Conservation (phyloP, 2,113 vertebrate genomes). For the Otus sunia region DNA sequence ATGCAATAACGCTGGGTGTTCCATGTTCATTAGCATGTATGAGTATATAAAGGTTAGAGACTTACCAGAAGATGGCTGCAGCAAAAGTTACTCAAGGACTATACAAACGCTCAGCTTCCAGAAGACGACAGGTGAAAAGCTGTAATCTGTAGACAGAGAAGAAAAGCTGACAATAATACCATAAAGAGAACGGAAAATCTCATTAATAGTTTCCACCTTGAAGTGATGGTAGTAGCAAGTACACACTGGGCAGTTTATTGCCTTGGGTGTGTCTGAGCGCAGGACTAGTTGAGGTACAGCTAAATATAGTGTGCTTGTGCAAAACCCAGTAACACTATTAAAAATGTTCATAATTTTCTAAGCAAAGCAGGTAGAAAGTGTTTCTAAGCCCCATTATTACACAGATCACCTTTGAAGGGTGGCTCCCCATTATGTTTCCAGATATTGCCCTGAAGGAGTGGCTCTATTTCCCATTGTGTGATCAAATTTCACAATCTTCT, state of each 20-base stretch:
- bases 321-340: constrained; percentile 38
- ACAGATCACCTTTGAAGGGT: constrained; percentile 50
- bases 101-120: neutral
- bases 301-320: constrained; percentile 52
- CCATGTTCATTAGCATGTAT: neutral
- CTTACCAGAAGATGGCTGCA: neutral
- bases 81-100: neutral
- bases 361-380: constrained; percentile 68
- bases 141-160: neutral
- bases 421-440: constrained; percentile 56
- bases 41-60: neutral
- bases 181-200: neutral
- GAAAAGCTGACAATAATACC: neutral
- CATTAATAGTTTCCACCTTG: neutral
- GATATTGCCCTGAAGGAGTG: constrained; percentile 66
- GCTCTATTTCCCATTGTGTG: constrained; percentile 55
- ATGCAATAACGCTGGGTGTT: neutral
- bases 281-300: neutral
- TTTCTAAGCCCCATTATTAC: constrained; percentile 61
- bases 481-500: constrained; percentile 64
- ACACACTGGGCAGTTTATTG: neutral
- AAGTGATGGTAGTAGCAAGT: neutral
- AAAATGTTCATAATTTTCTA: constrained; percentile 62
- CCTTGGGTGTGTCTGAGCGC: constrained; percentile 9
- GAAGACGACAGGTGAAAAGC: neutral